Conservation (phyloP, 2,113 vertebrate genomes). For the Falco punctatus region DNA sequence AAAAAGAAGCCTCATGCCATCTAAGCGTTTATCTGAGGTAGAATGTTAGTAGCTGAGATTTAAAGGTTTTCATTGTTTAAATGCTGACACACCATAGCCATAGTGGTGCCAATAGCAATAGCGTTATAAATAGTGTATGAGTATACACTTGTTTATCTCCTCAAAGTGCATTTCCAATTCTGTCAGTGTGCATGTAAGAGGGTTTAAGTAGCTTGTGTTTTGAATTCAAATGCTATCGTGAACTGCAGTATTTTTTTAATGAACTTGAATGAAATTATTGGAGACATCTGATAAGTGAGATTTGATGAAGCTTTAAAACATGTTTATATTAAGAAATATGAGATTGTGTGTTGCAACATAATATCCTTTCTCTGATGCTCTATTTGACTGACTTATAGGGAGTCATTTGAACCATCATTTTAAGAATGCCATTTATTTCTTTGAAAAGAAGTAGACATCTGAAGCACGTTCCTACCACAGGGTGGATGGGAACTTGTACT, state of each 20-base stretch:
- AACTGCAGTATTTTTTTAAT: background rate
- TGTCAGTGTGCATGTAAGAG: background rate
- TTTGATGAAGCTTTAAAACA: background rate
- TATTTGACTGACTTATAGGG: background rate
- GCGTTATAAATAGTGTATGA: background rate
- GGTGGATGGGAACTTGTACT: background rate
- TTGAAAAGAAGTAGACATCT: background rate
- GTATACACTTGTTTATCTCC: background rate
- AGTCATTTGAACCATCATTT: background rate
- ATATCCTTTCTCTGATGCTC: background rate
- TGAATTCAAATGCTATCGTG: background rate
- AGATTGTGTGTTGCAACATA: background rate
- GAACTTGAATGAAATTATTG: constrained; percentile 6
- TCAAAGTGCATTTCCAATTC: background rate
- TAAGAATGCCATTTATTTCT: background rate
- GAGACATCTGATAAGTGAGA: background rate
- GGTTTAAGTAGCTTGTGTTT: background rate
- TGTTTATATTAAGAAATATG: background rate
- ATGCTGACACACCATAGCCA: background rate
- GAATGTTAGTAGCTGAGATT: background rate
- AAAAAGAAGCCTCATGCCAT: background rate
- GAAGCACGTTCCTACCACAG: background rate
- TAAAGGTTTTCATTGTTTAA: background rate
- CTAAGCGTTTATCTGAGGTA: background rate
- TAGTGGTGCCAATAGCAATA: background rate